These are phyloP conservation scores for Apotomis betuletana DNA, from an alignment of 2,888 invertebrate genomes.

Conservation along the genomic window DNA sequence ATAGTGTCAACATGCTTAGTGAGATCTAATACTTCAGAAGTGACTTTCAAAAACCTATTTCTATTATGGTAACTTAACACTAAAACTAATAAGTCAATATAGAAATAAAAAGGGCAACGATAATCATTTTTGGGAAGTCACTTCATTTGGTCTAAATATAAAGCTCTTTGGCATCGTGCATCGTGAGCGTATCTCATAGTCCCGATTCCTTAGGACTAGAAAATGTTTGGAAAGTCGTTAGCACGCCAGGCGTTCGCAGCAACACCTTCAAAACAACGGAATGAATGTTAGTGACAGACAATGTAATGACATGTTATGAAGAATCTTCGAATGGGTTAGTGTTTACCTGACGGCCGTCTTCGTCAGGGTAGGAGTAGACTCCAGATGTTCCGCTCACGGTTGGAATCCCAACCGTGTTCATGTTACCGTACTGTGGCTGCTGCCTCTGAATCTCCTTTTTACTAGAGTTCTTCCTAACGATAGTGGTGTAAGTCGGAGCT, in stretches of 20 bases:
- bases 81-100: neutral
- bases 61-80: neutral
- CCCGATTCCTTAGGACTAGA: constrained; percentile 61
- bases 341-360: constrained; percentile 67
- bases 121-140: constrained; percentile 2
- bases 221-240: constrained; percentile 57
- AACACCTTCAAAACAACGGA: constrained; percentile 60
- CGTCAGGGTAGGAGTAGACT: constrained; percentile 73
- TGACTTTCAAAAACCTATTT: neutral
- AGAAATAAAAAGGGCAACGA: neutral
- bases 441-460: constrained; percentile 61
- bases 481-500: constrained; percentile 69
- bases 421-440: constrained; percentile 59
- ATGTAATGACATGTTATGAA: constrained; percentile 43
- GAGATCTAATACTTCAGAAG: constrained; percentile 54
- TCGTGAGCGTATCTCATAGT: constrained; percentile 40
- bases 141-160: constrained; percentile 40
- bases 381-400: constrained; percentile 63
- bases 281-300: constrained; percentile 49
- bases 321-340: constrained; percentile 75
- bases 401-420: constrained; percentile 75
- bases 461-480: constrained; percentile 62
- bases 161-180: constrained; percentile 31
- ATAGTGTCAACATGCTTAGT: constrained; percentile 41
- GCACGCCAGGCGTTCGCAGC: constrained; percentile 55